Evolutionary conservation across 1,140 invertebrate species (phyloP).

Genomic region (Hirudo medicinalis): DNA sequence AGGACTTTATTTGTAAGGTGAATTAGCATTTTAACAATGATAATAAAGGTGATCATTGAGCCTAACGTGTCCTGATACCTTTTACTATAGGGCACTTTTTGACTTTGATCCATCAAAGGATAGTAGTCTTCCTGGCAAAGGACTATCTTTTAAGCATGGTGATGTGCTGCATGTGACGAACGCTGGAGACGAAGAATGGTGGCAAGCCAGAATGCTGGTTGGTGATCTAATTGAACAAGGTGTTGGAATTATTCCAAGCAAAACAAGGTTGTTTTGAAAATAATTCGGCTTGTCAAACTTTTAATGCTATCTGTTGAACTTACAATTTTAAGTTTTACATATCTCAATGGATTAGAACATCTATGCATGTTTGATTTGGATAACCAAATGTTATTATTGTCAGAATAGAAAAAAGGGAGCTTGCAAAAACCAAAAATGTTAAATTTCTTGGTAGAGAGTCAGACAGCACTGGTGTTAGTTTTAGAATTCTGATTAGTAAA

Average conservation of each 20-base stretch:
- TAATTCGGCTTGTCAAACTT: background rate
- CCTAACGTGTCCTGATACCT: background rate
- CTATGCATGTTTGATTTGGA: background rate
- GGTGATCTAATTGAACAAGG: constrained; percentile 15
- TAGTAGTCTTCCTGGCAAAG: constrained; percentile 84
- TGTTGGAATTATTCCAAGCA: constrained; percentile 16
- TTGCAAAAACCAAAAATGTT: constrained; percentile 84
- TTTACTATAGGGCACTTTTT: constrained; percentile 67
- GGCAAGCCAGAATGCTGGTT: constrained; percentile 64
- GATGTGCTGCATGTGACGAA: constrained; percentile 97
- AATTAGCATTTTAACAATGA: background rate
- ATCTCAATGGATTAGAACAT: background rate
- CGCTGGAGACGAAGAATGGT: constrained; percentile 98
- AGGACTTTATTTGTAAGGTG: constrained; percentile 16
- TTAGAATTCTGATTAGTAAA: background rate
- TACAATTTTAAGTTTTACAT: background rate
- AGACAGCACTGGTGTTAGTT: constrained; percentile 16
- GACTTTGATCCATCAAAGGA: constrained; percentile 95
- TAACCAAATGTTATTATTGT: constrained; percentile 20
- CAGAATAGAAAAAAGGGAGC: constrained; percentile 74
- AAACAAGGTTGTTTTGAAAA: constrained; percentile 9
- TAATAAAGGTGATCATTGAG: background rate
- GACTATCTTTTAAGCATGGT: constrained; percentile 81
- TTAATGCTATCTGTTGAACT: background rate
- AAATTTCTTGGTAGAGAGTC: constrained; percentile 75